Evolutionary conservation across 2,113 vertebrate species (phyloP), one percentile per base, ranked within the genome.

Genomic region (Campylomormyrus tamandua): DNA sequence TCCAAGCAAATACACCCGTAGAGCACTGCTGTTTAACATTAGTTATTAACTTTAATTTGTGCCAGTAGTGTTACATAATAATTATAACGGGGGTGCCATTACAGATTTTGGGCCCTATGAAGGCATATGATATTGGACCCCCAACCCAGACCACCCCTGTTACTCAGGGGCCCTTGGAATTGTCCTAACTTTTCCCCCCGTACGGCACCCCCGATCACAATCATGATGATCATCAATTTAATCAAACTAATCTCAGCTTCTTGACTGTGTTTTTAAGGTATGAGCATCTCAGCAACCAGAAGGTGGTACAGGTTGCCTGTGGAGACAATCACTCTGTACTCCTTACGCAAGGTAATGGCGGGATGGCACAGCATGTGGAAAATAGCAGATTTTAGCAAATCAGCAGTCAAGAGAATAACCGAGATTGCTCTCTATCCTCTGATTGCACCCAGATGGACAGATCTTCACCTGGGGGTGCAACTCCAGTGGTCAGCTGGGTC

Each of bases 401-500:
- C 39, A 45, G 7, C 5, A 48, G 15, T 83, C 80, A 83, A 19
- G 17, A 52, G 49, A n/a, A 86, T 27, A 27, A 50, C 27, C 7
- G 2, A 48, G 46, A 21, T 35, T 49, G 1, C 24, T n/a, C 11
- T 19, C 52, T 66, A 7, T 42, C 17, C 31, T 84, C 50, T 92
- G 49, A 19, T 27, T 27, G 5, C 24, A 45, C n/a, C 89, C 83
- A 94, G 93, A 91, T 46, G 92, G 93, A 58, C 90, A 90, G 88
- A 11, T 98, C 83, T 97, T 96, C 90, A 90, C 94, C 0, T 97
- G 97, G 97, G 97, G 93, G 21, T 42, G 92, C 89, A 97, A 97
- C 15, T 2, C 50, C 3, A 90, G 91, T 0, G 97, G 97, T 88
- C 97, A 97, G 91, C 95, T 97, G 31, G 97, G 97, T 90, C 3